Evolutionary conservation across 2,113 vertebrate genomes (phyloP).

Genomic region (Spizaetus ornatus): DNA sequence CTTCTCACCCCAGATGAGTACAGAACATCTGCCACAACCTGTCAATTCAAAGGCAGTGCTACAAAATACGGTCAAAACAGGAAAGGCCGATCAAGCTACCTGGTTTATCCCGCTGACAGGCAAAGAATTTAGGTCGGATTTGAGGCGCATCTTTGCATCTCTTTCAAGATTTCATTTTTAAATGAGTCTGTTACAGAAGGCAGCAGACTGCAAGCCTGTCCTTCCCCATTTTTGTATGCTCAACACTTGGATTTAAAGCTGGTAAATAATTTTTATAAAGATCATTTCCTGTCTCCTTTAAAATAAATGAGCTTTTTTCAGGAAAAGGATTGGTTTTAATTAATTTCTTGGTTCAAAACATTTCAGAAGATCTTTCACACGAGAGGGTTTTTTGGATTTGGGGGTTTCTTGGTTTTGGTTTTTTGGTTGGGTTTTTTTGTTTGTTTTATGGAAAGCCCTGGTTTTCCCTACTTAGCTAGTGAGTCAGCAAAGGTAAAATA

Average conservation of each 20-base stretch:
- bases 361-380: neutral
- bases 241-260: neutral
- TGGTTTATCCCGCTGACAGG: neutral
- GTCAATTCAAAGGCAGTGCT: neutral
- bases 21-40: neutral
- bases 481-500: neutral
- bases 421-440: neutral
- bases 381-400: rapidly evolving
- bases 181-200: neutral
- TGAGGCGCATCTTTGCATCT: neutral
- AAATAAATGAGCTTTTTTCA: neutral
- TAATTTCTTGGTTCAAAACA: neutral
- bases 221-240: neutral
- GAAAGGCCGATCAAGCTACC: neutral
- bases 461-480: neutral
- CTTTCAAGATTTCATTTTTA: neutral
- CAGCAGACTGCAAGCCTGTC: neutral
- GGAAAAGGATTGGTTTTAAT: neutral
- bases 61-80: neutral
- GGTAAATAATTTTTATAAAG: neutral
- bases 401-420: too few relatives aligned
- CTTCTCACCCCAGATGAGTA: neutral
- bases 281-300: neutral
- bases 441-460: neutral
- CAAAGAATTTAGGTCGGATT: neutral